Percentiles rank a stretch among this genome's conserved stretches.
These are phyloP conservation scores for Hiodon tergisus DNA, from an alignment of 2,113 vertebrate species.

Conservation along the genomic window DNA sequence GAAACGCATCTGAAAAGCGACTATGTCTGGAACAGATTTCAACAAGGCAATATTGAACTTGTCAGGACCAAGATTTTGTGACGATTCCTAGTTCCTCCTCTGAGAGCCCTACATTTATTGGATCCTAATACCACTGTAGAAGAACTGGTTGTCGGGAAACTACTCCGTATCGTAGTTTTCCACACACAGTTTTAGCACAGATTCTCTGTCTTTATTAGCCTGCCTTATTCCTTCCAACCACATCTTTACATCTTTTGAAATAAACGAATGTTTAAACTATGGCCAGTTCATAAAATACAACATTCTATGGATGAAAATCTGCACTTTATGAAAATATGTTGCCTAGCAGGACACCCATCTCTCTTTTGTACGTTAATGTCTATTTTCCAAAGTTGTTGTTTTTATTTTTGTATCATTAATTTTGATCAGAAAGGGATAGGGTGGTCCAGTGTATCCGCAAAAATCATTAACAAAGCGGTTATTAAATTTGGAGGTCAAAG, in stretches of 20 bases:
- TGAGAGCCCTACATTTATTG: conserved; percentile 5
- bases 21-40: conserved; percentile 30
- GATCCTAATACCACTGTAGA: conserved; percentile 24
- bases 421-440: conserved; percentile 44
- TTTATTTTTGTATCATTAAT: conserved; percentile 36
- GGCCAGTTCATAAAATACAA: conserved; percentile 33
- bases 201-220: conserved; percentile 30
- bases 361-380: conserved; percentile 39
- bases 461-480: conserved; percentile 40
- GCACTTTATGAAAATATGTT: conserved; percentile 50
- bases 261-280: conserved; percentile 29
- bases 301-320: conserved; percentile 33
- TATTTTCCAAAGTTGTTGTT: conserved; percentile 40
- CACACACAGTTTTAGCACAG: conserved; percentile 8
- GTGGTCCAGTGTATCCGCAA: conserved; percentile 38
- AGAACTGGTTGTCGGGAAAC: conserved; percentile 31
- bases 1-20: conserved; percentile 37
- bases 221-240: conserved; percentile 46
- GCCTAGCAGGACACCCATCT: conserved; percentile 36
- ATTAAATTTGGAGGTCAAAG: conserved; percentile 44
- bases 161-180: conserved; percentile 20
- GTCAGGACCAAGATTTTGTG: conserved; percentile 22
- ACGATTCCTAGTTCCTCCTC: conserved; percentile 10
- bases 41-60: conserved; percentile 31
- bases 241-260: conserved; percentile 35